Conservation (phyloP, 2,113 vertebrate species). For the Larimichthys crocea region DNA sequence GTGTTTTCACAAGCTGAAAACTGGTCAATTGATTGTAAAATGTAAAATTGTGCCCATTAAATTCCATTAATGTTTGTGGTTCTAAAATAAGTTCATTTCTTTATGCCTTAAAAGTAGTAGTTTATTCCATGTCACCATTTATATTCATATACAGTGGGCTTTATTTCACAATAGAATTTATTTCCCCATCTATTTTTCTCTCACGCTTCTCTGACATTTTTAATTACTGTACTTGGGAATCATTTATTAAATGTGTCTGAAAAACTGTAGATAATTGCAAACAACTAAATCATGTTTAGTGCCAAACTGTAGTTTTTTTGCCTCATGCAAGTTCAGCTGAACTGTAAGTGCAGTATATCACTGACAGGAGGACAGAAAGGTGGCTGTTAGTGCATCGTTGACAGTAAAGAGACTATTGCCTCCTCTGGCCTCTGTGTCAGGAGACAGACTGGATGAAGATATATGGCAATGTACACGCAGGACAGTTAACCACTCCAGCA, state of each 20-base stretch:
- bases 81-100: background rate
- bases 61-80: background rate
- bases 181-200: background rate
- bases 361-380: slow-evolving; percentile 50
- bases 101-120: background rate
- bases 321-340: slow-evolving; percentile 4
- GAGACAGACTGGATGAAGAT: slow-evolving; percentile 64
- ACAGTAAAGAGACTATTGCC: slow-evolving; percentile 38
- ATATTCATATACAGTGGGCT: background rate
- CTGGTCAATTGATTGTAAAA: background rate
- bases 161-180: background rate
- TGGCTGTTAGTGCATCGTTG: slow-evolving; percentile 7
- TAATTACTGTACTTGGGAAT: slow-evolving; percentile 2
- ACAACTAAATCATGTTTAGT: slow-evolving; percentile 13
- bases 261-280: slow-evolving; percentile 4
- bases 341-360: slow-evolving; percentile 33
- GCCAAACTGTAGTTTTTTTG: slow-evolving; percentile 25
- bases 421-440: slow-evolving; percentile 38
- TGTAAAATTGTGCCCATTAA: background rate
- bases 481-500: slow-evolving; percentile 54
- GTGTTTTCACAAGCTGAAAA: background rate
- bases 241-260: background rate
- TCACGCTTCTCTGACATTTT: background rate
- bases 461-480: slow-evolving; percentile 57
- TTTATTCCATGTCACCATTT: background rate